These are phyloP conservation scores for Proteles cristata DNA, from an alignment of 2,113 vertebrate species.

Conservation along the genomic window DNA sequence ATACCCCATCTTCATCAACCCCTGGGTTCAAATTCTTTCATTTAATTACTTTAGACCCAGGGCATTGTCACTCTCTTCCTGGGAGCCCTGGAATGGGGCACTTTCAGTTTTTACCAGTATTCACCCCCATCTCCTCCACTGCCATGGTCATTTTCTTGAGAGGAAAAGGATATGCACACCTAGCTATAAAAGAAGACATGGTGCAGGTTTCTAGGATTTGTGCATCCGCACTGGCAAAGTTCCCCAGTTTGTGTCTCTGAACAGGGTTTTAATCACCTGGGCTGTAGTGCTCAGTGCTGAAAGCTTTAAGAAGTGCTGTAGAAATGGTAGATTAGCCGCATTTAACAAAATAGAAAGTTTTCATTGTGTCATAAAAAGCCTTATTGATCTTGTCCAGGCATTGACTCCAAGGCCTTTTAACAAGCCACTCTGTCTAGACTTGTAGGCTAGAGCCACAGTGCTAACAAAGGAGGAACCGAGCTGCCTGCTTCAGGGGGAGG, in stretches of 20 bases:
- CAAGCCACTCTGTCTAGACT: conserved; percentile 74
- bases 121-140: background rate
- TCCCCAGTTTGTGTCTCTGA: conserved; percentile 36
- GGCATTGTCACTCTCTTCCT: background rate
- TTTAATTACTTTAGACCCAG: background rate
- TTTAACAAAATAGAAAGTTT: conserved; percentile 80
- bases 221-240: background rate
- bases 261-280: conserved; percentile 65
- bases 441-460: conserved; percentile 24
- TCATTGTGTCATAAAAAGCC: conserved; percentile 79
- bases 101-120: background rate
- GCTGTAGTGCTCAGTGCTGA: conserved; percentile 60
- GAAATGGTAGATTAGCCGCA: conserved; percentile 79
- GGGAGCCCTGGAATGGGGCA: background rate
- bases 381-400: conserved; percentile 81
- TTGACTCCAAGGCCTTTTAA: conserved; percentile 79
- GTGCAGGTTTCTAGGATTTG: background rate
- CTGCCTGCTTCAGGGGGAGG: background rate
- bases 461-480: conserved; percentile 52
- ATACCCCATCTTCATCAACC: background rate
- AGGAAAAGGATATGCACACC: background rate
- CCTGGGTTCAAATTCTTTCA: background rate
- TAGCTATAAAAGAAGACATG: background rate
- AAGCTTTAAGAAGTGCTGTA: conserved; percentile 74
- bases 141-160: background rate